Evolutionary conservation across 2,888 invertebrate species (phyloP), one percentile per base, ranked within the genome.

Genomic region (Petrophora chlorosata): DNA sequence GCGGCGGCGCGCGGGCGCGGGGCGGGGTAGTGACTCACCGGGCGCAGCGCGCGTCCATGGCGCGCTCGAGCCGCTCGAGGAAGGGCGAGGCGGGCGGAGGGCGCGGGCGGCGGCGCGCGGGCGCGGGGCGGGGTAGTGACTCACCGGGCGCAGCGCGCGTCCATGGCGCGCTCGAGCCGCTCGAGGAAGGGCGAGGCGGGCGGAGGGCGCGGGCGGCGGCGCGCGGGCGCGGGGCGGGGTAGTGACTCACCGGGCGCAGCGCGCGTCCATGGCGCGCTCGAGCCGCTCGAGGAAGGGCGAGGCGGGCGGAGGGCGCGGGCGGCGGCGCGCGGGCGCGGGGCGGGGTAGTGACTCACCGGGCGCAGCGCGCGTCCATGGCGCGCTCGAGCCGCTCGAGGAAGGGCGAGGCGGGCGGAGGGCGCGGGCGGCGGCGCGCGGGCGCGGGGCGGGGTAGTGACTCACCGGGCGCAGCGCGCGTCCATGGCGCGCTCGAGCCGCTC

Each of bases 401-500:
- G 56, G 65, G 67, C 46, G 42, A 87, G 64, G 71, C 32, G 84
- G 53, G 65, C 46, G 39, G 42, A 23, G 55, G 40, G 57, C 50
- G 93, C 92, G 65, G 76, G 55, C 59, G 42, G 71, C 56, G 79
- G 13, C 78, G 60, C n/a, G 66, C 93, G 67, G 82, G 93, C 16
- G 92, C 83, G 10, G 76, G 44, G 76, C 76, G 12, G 96, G 96
- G 85, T 97, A 97, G 72, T 94, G 94, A 45, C 95, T 94, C 17
- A 98, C 97, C 54, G 98, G 95, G 7, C 92, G 92, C 39, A 98
- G 93, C n/a, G n/a, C n/a, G n/a, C n/a, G 43, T 94, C 94, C 29
- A 98, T 94, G 1, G 97, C 96, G 10, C 98, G 98, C 43, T 98
- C 98, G 80, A 98, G 90, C 55, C 96, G 94, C 65, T 95, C 94